Evolutionary conservation across 1,140 invertebrate species (phyloP).

Genomic region (Limonius californicus): DNA sequence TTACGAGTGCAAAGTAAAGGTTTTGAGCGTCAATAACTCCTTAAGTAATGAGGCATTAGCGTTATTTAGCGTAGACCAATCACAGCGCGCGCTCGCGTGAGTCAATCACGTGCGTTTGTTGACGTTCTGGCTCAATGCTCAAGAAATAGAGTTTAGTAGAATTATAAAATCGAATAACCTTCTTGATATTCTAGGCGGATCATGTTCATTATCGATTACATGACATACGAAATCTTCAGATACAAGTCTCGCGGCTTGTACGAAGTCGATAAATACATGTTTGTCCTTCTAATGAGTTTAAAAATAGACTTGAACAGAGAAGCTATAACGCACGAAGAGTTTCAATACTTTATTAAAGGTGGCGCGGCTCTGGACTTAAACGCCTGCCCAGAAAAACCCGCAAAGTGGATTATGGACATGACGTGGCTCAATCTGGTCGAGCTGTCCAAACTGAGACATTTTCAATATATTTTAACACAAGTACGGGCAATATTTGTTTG

Average conservation of each 20-base stretch:
- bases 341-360: conserved; percentile 85
- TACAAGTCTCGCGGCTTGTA: conserved; percentile 76
- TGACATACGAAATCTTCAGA: conserved; percentile 66
- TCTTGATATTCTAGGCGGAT: conserved; percentile 55
- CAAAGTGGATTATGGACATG: conserved; percentile 80
- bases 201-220: conserved; percentile 72
- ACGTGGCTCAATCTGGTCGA: conserved; percentile 85
- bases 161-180: not conserved
- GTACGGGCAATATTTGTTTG: too few species aligned
- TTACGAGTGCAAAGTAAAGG: too few species aligned
- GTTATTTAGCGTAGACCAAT: too few species aligned
- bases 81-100: too few species aligned
- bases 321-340: conserved; percentile 69
- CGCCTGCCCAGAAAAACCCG: conserved; percentile 73
- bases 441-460: conserved; percentile 65
- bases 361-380: conserved; percentile 82
- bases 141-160: too few species aligned
- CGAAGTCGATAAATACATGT: conserved; percentile 81
- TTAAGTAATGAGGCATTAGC: too few species aligned
- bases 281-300: conserved; percentile 73
- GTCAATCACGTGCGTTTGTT: too few species aligned
- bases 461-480: conserved; percentile 70
- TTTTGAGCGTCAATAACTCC: too few species aligned
- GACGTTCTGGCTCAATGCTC: too few species aligned
- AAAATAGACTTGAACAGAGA: conserved; percentile 78